Percentiles rank a stretch among this genome's conserved stretches.
Conservation (phyloP, 1,140 invertebrate genomes). For the Triops longicaudatus region DNA sequence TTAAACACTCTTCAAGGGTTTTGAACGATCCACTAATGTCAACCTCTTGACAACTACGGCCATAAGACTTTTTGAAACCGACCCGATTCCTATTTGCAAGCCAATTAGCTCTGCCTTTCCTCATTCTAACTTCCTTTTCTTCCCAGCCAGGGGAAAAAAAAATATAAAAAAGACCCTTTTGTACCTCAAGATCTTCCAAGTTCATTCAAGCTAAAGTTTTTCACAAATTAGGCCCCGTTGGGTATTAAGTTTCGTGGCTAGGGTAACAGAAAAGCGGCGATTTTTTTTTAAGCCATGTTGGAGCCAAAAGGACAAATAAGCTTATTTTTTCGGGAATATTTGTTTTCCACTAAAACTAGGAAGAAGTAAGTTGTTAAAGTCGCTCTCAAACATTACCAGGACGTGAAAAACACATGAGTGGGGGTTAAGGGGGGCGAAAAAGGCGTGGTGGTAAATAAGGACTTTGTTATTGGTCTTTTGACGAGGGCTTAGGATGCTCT, state of each 20-base stretch:
- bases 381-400: too few relatives aligned
- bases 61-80: background rate
- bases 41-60: background rate
- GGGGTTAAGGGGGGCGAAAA: background rate
- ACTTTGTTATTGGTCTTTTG: background rate
- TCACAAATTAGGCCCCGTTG: background rate
- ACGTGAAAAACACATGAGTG: too few relatives aligned
- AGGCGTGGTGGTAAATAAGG: background rate
- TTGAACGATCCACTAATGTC: slow-evolving; percentile 7
- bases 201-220: too few relatives aligned
- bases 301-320: too few relatives aligned
- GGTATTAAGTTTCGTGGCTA: background rate
- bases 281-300: too few relatives aligned
- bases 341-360: too few relatives aligned
- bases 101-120: background rate
- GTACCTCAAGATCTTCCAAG: background rate
- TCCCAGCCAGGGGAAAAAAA: background rate
- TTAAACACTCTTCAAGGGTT: background rate
- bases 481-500: background rate
- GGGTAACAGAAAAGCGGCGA: too few relatives aligned
- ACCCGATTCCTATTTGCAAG: background rate
- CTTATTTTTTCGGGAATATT: too few relatives aligned
- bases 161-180: background rate
- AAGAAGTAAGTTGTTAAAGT: too few relatives aligned
- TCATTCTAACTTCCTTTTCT: background rate